A percentile compares a stretch with the other conserved stretches of the same genome.
phyloP scores from a whole-genome alignment of 2,888 invertebrate species.

The Limenitis camilla region DNA sequence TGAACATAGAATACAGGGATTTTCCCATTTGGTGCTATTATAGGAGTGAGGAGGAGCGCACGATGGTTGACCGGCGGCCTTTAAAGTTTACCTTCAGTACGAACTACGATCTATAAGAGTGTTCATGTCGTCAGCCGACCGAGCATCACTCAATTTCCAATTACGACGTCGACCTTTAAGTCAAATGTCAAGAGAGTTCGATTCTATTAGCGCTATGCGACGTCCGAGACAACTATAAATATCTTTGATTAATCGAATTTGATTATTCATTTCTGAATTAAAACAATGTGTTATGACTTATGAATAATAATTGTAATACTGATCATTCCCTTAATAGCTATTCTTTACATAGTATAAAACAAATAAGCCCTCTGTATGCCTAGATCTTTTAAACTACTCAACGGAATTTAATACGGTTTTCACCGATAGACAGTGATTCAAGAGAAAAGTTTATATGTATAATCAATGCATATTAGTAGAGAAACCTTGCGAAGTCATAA shows the following conservation, averaged over 20 bases:
- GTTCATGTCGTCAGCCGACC: slow-evolving; percentile 1
- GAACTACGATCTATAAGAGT: slow-evolving; percentile 8
- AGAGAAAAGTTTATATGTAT: too few species aligned
- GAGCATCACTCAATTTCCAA: slow-evolving; percentile 19
- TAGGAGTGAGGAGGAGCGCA: background rate
- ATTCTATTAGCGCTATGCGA: slow-evolving; percentile 17
- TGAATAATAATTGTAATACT: too few species aligned
- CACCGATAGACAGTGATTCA: too few species aligned
- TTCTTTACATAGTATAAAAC: too few species aligned
- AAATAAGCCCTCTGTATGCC: too few species aligned
- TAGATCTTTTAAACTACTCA: too few species aligned
- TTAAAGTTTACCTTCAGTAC: slow-evolving; percentile 6
- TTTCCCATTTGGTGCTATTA: slow-evolving; percentile 1
- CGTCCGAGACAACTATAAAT: background rate
- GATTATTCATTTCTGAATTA: too few species aligned
- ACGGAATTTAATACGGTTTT: too few species aligned
- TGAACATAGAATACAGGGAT: background rate
- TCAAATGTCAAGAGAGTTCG: slow-evolving; percentile 25
- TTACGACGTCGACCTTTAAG: slow-evolving; percentile 26
- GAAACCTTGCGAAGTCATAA: too few species aligned
- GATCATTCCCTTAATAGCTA: too few species aligned
- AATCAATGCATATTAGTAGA: too few species aligned
- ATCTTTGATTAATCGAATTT: slow-evolving; percentile 2
- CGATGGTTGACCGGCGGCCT: slow-evolving; percentile 1
- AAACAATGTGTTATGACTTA: too few species aligned